These are phyloP conservation scores for Drosophila neocordata DNA, from an alignment of 1,140 invertebrate genomes.

Conservation along the genomic window DNA sequence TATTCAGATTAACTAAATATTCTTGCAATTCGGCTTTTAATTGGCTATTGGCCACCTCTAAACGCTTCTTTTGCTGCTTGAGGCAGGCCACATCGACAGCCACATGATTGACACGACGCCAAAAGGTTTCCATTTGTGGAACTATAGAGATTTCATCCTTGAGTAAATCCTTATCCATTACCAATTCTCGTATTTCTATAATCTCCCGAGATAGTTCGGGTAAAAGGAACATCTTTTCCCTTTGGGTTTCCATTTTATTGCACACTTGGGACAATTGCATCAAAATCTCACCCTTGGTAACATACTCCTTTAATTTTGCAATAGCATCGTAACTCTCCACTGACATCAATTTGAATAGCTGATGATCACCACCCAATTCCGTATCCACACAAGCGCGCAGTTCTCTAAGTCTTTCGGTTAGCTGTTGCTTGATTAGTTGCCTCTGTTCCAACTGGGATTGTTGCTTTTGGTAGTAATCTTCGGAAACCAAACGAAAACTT, in stretches of 20 bases:
- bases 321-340: constrained; percentile 66
- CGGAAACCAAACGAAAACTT: constrained; percentile 60
- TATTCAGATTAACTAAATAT: constrained; percentile 72
- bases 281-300: constrained; percentile 84
- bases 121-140: constrained; percentile 77
- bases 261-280: constrained; percentile 84
- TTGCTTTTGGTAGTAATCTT: constrained; percentile 63
- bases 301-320: constrained; percentile 50
- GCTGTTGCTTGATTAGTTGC: constrained; percentile 57
- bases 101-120: constrained; percentile 77
- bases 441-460: constrained; percentile 63
- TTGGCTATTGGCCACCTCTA: constrained; percentile 66
- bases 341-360: constrained; percentile 64
- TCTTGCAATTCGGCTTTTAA: constrained; percentile 71
- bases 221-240: constrained; percentile 85
- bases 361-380: constrained; percentile 45
- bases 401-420: constrained; percentile 53
- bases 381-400: constrained; percentile 64
- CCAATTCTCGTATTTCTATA: constrained; percentile 56
- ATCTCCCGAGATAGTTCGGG: constrained; percentile 61
- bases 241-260: constrained; percentile 85
- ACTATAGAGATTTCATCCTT: constrained; percentile 56
- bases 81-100: constrained; percentile 73
- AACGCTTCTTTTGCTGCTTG: constrained; percentile 61
- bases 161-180: constrained; percentile 37